Conservation (phyloP, 1,140 invertebrate genomes). For the Scaptomyza graminum region DNA sequence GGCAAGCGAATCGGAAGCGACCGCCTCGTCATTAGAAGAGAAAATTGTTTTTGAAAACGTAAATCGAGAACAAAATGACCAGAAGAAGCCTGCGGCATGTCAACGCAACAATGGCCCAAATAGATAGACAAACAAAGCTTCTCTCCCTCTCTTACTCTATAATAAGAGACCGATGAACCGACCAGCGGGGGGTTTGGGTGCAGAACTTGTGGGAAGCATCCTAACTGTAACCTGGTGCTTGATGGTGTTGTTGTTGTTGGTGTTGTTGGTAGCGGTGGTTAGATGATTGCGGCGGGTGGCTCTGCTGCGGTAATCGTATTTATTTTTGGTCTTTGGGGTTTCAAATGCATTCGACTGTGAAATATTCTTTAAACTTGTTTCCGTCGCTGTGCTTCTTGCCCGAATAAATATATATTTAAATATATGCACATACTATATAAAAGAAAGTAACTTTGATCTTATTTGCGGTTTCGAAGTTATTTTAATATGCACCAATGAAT, state of each 20-base stretch:
- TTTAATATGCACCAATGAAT: conserved; percentile 8
- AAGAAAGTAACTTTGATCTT: conserved; percentile 59
- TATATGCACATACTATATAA: too few species aligned
- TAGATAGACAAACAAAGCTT: conserved; percentile 52
- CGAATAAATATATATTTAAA: conserved; percentile 20
- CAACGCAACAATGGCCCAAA: conserved; percentile 56
- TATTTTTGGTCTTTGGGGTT: conserved; percentile 71
- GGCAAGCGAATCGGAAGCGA: conserved; percentile 55
- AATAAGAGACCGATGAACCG: conserved; percentile 11
- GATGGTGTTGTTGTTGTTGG: too few species aligned
- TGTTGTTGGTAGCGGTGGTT: conserved; percentile 10
- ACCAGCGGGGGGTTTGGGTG: background rate
- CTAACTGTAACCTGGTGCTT: background rate
- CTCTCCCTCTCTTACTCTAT: background rate
- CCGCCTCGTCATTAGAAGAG: conserved; percentile 59
- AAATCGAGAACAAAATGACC: conserved; percentile 72
- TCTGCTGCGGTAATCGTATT: conserved; percentile 54
- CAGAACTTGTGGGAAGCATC: background rate
- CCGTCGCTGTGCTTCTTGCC: conserved; percentile 31
- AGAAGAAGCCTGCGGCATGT: conserved; percentile 58
- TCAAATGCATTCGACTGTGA: conserved; percentile 65
- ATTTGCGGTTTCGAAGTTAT: background rate
- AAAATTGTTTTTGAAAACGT: conserved; percentile 74
- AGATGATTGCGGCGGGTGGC: conserved; percentile 17
- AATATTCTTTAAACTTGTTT: conserved; percentile 65